Evolutionary conservation across 2,113 vertebrate genomes (phyloP).

Genomic region (Ceyx margarethae): DNA sequence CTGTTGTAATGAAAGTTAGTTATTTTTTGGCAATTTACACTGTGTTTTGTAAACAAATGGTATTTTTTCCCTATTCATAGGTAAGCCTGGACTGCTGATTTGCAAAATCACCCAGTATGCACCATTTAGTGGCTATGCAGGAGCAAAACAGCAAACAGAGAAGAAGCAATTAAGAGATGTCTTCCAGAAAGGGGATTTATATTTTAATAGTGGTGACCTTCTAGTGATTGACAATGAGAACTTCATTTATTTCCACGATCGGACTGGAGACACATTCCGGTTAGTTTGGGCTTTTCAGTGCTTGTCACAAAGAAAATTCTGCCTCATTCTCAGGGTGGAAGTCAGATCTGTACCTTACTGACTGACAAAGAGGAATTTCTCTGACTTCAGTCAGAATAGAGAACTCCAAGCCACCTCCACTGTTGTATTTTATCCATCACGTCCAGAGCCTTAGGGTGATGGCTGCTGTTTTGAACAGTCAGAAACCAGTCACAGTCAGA

Average conservation of each 20-base stretch:
- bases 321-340: not conserved
- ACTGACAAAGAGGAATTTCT: not conserved
- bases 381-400: not conserved
- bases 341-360: not conserved
- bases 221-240: conserved; percentile 80
- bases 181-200: conserved; percentile 84
- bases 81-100: conserved; percentile 84
- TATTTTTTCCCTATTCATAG: conserved; percentile 60
- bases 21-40: not conserved
- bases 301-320: not conserved
- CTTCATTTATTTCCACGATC: conserved; percentile 89
- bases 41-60: not conserved
- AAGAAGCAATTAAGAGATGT: conserved; percentile 83
- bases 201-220: conserved; percentile 90
- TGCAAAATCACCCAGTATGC: conserved; percentile 79
- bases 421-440: not conserved
- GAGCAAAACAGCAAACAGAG: conserved; percentile 79
- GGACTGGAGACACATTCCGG: conserved; percentile 91
- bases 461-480: not conserved
- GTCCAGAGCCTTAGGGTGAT: not conserved
- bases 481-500: not conserved
- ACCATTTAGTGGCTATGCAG: conserved; percentile 84
- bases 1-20: not conserved
- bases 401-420: not conserved
- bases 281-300: conserved; percentile 39